Percentiles rank a stretch among this genome's conserved stretches.
Evolutionary conservation across 2,888 invertebrate species (phyloP).

Genomic region (Atrina japonica): DNA sequence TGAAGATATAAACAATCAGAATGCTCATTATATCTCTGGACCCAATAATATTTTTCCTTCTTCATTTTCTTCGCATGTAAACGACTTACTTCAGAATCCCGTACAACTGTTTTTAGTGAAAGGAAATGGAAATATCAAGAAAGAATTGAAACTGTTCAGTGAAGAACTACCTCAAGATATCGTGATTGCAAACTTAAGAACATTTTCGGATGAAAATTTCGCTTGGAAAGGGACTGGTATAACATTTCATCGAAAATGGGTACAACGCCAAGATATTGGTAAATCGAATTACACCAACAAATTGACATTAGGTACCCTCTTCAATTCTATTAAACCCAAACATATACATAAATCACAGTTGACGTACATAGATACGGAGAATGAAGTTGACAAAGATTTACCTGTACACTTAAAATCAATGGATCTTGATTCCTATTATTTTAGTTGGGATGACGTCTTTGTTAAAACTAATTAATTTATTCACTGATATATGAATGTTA

Average conservation of each 20-base stretch:
- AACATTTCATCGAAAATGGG: slow-evolving; percentile 25
- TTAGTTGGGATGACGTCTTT: no score
- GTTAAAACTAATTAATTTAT: no score
- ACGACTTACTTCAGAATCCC: slow-evolving; percentile 34
- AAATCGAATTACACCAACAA: no score
- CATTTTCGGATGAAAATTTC: not conserved
- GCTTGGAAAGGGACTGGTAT: slow-evolving; percentile 27
- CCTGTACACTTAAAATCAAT: slow-evolving; percentile 11
- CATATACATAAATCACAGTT: not conserved
- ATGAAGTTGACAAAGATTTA: slow-evolving; percentile 6
- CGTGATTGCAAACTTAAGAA: slow-evolving; percentile 24
- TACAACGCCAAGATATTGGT: slow-evolving; percentile 4
- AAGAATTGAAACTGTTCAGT: no score
- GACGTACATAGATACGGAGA: slow-evolving; percentile 19
- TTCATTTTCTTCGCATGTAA: slow-evolving; percentile 9
- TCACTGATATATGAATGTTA: no score
- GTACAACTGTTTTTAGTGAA: not conserved
- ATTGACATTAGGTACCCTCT: no score
- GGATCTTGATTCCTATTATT: slow-evolving; percentile 32
- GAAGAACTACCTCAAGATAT: slow-evolving; percentile 9
- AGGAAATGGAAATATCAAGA: no score
- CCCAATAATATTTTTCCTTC: slow-evolving; percentile 17
- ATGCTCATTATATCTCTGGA: no score
- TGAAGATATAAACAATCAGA: no score
- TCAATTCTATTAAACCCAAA: slow-evolving; percentile 14